A percentile compares a stretch with the other conserved stretches of the same genome.
These are phyloP conservation scores for Acrossocheilus fasciatus DNA, from an alignment of 2,797 vertebrate genomes.

Conservation along the genomic window DNA sequence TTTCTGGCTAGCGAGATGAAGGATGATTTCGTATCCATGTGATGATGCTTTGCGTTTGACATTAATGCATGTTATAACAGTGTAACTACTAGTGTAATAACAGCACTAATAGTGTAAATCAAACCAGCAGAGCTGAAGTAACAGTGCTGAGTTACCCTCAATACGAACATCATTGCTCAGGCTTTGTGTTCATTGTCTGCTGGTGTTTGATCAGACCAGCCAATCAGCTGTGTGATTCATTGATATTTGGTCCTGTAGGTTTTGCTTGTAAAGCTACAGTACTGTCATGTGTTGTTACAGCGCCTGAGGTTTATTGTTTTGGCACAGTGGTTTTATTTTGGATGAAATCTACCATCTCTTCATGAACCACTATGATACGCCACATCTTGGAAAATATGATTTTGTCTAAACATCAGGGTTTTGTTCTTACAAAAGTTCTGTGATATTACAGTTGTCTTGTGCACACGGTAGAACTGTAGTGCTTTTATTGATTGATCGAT, in stretches of 20 bases:
- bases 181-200: constrained; percentile 39
- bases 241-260: background rate
- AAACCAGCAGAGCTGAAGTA: background rate
- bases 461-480: background rate
- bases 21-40: constrained; percentile 1
- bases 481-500: background rate
- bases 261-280: background rate
- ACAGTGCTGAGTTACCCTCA: background rate
- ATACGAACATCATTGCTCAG: constrained; percentile 4
- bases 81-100: background rate
- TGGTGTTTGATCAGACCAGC: constrained; percentile 20
- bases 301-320: background rate
- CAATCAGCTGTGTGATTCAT: constrained; percentile 4
- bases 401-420: background rate
- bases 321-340: background rate
- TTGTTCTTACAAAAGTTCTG: background rate
- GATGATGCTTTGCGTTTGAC: background rate
- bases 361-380: background rate
- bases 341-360: background rate
- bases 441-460: background rate
- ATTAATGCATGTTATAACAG: background rate
- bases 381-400: background rate
- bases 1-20: background rate
- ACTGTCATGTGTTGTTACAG: background rate
- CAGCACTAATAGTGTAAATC: background rate